These are phyloP conservation scores for Furcula furcula DNA, from an alignment of 2,888 invertebrate species.

Conservation along the genomic window DNA sequence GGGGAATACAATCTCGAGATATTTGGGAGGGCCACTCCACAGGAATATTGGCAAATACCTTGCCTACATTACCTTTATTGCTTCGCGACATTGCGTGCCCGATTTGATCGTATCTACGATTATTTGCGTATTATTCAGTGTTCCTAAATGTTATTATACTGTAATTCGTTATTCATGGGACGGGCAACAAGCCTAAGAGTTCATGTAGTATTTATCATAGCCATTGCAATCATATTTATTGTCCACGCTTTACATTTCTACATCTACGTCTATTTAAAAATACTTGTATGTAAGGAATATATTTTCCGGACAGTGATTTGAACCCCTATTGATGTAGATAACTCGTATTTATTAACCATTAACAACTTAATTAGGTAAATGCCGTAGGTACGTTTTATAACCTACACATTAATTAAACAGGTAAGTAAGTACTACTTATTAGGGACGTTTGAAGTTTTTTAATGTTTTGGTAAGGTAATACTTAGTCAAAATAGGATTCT, in stretches of 20 bases:
- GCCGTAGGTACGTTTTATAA: too few species aligned
- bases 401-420: neutral
- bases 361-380: too few species aligned
- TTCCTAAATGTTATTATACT: slow-evolving; percentile 58
- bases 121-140: slow-evolving; percentile 69
- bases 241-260: slow-evolving; percentile 11
- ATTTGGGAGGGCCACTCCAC: slow-evolving; percentile 79
- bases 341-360: too few species aligned
- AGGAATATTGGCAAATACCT: slow-evolving; percentile 79
- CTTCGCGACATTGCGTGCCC: slow-evolving; percentile 69
- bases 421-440: too few species aligned
- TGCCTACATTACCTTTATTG: slow-evolving; percentile 80
- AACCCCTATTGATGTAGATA: too few species aligned
- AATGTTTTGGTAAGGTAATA: too few species aligned
- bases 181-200: slow-evolving; percentile 30
- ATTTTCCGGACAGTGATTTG: slow-evolving; percentile 7
- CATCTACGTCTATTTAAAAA: slow-evolving; percentile 16
- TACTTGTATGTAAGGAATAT: slow-evolving; percentile 12
- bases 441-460: too few species aligned
- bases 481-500: too few species aligned
- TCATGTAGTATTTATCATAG: slow-evolving; percentile 33
- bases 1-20: slow-evolving; percentile 80
- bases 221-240: slow-evolving; percentile 19
- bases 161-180: slow-evolving; percentile 47
- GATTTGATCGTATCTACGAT: slow-evolving; percentile 68